These are phyloP conservation scores for Polypterus bichir DNA, from an alignment of 2,113 vertebrate genomes.

Conservation along the genomic window DNA sequence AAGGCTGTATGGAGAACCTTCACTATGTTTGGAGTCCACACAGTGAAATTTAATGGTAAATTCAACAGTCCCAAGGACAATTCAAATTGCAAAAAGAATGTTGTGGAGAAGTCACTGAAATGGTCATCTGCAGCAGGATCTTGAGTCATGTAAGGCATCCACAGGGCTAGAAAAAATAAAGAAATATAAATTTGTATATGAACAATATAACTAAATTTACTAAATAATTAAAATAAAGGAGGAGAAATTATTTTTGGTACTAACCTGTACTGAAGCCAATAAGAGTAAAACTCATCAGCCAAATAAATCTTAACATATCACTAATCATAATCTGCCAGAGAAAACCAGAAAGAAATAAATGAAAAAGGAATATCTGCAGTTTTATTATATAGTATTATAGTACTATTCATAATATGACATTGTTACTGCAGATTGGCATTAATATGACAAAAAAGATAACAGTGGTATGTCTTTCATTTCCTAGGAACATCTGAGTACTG, in stretches of 20 bases:
- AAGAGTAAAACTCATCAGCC: slow-evolving; percentile 81
- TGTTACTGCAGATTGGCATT: too few species aligned
- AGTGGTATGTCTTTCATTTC: too few species aligned
- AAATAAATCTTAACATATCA: slow-evolving; percentile 84
- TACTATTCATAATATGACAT: too few species aligned
- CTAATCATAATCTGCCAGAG: slow-evolving; percentile 81
- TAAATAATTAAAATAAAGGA: too few species aligned
- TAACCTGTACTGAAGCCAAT: slow-evolving; percentile 83
- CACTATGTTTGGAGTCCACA: slow-evolving; percentile 67
- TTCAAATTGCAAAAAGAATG: slow-evolving; percentile 78
- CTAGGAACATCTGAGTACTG: too few species aligned
- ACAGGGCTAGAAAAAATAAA: slow-evolving; percentile 53
- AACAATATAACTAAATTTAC: too few species aligned
- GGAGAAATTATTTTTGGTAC: not conserved
- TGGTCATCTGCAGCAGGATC: slow-evolving; percentile 51
- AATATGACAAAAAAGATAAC: too few species aligned
- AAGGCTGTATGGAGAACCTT: slow-evolving; percentile 63
- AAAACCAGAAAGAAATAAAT: too few species aligned
- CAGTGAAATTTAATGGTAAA: slow-evolving; percentile 69
- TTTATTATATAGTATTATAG: too few species aligned
- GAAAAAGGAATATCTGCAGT: too few species aligned
- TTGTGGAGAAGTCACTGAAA: slow-evolving; percentile 69
- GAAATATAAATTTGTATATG: too few species aligned
- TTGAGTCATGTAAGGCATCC: slow-evolving; percentile 82
- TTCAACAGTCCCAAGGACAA: slow-evolving; percentile 81